phyloP scores from a whole-genome alignment of 2,113 vertebrate species.

The Lepus americanus region DNA sequence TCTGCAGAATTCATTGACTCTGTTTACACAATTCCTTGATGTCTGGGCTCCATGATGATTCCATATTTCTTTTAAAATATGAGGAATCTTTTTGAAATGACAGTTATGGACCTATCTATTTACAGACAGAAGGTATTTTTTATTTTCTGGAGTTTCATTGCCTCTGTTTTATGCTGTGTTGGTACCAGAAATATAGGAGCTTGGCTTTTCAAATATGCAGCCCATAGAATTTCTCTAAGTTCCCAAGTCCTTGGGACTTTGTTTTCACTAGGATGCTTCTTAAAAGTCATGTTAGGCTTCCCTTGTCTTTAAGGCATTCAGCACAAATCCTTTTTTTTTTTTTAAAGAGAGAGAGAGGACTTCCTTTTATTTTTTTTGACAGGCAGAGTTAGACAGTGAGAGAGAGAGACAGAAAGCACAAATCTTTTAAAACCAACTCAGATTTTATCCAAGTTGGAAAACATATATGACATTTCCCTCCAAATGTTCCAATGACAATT shows the following conservation, averaged over 20 bases:
- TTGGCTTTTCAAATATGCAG: background rate
- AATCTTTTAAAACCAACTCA: background rate
- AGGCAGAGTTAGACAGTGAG: too few relatives aligned
- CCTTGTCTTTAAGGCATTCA: background rate
- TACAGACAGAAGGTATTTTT: background rate
- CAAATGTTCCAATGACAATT: background rate
- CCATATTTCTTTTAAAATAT: constrained; percentile 31
- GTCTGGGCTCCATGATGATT: background rate
- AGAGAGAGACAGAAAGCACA: too few relatives aligned
- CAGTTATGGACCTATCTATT: background rate
- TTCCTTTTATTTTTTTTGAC: too few relatives aligned
- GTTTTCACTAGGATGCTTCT: background rate
- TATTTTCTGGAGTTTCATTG: background rate
- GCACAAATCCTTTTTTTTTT: background rate
- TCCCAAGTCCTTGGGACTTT: background rate
- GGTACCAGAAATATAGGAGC: background rate
- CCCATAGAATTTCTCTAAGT: background rate
- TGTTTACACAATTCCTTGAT: background rate
- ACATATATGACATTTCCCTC: background rate
- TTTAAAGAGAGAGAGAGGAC: too few relatives aligned
- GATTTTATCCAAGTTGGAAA: background rate
- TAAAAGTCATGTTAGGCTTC: background rate
- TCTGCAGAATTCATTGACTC: background rate
- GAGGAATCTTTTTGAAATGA: background rate
- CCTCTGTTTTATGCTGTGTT: background rate